These are phyloP conservation scores for Glaucopsyche alexis DNA, from an alignment of 2,888 invertebrate species.

Conservation along the genomic window DNA sequence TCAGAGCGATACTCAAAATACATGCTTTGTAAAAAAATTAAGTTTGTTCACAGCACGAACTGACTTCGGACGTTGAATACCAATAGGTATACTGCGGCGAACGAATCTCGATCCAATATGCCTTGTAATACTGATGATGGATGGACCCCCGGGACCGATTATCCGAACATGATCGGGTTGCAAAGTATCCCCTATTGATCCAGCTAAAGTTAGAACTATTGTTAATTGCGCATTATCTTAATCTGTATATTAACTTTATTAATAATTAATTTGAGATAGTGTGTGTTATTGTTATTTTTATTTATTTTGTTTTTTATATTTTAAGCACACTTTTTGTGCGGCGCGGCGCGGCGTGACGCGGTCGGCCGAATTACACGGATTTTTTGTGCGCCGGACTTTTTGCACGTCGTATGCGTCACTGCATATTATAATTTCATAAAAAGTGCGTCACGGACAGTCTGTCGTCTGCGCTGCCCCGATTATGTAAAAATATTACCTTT, in stretches of 20 bases:
- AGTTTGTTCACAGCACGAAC: constrained; percentile 27
- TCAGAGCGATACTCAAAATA: constrained; percentile 8
- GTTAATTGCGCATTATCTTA: not conserved
- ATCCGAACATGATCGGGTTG: constrained; percentile 30
- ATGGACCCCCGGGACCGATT: constrained; percentile 31
- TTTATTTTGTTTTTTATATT: too few relatives aligned
- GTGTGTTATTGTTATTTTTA: too few relatives aligned
- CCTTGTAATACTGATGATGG: constrained; percentile 34
- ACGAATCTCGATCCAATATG: constrained; percentile 34
- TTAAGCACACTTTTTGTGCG: too few relatives aligned
- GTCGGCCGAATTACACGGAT: too few relatives aligned
- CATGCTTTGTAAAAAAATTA: constrained; percentile 24
- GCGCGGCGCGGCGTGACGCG: too few relatives aligned
- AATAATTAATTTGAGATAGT: too few relatives aligned
- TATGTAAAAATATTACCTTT: too few relatives aligned
- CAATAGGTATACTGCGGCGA: constrained; percentile 28
- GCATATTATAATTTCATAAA: too few relatives aligned
- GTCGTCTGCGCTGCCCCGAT: too few relatives aligned
- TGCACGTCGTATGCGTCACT: too few relatives aligned
- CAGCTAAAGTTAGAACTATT: constrained; percentile 3
- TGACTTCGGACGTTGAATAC: constrained; percentile 31
- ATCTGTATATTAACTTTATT: not conserved
- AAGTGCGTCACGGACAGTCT: too few relatives aligned
- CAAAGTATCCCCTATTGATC: constrained; percentile 30
- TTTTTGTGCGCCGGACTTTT: too few relatives aligned